Evolutionary conservation across 2,113 vertebrate species (phyloP), one percentile per base, ranked within the genome.

Genomic region (Blennius ocellaris): DNA sequence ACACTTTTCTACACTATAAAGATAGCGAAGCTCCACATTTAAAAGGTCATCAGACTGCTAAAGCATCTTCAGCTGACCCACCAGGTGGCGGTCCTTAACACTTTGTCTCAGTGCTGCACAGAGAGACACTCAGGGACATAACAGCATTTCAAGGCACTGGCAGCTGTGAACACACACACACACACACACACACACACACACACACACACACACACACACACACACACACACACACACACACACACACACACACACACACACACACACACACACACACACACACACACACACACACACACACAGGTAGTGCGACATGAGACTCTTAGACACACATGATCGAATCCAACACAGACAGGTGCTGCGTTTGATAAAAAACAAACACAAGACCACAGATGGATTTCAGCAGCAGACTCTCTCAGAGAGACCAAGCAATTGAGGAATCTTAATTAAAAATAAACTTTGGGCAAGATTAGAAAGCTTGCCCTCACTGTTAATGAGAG

Each of bases 381-480:
- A 67, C 38, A 9, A 65, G 64, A 78, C 60, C 76, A 69, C 85
- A 90, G 87, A 89, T 88, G 87, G 90, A 84, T 68, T 85, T 80
- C 21, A 10, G 49, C 45, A 6, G 78, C 49, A 6, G 39, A 79
- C 82, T 81, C 82, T 85, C 78, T 37, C 0, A 44, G 81, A 78
- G 80, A 80, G 84, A 71, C 6, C 0, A 55, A 76, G 83, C 76
- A 74, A 80, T 81, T 78, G 86, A 87, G 60, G 83, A 89, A 84
- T 83, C 85, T 59, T 90, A 91, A 91, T 92, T 91, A 90, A 90
- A 92, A 92, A 80, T 90, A 91, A 90, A 90, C 90, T 89, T 91
- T 91, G 83, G 74, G 68, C 15, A 64, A 86, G 88, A 89, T 90
- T 84, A 84, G 63, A 78, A 87, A 63, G 60, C 68, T 73, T 61